Evolutionary conservation across 2,888 invertebrate genomes (phyloP), one percentile per base, ranked within the genome.

Genomic region (Lasioglossum pauxillum): DNA sequence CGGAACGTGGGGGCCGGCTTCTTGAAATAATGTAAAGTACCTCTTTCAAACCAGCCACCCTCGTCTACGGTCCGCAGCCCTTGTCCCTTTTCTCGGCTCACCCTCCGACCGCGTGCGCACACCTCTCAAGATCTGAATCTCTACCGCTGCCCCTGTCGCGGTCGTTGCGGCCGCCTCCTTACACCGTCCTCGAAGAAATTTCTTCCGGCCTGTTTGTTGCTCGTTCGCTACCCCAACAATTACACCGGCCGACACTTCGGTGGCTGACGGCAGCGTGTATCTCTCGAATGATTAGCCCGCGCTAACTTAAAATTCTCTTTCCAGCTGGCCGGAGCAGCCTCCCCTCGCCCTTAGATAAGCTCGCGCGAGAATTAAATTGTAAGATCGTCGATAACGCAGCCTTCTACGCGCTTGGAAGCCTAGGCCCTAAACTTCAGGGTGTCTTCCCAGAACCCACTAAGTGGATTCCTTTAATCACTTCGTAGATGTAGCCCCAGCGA

Each of bases 11-110:
- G 57, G 80, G 76, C 83, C 78, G 84, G 85, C 89, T 91, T 89
- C 91, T 91, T 90, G 88, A 91, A 92, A 91, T 91, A 92, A 91
- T 90, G 90, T 89, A 91, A 91, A 92, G 91, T 89, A 89, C 90
- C 89, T 86, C 89, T 91, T 91, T 90, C 88, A 87, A 86, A 78
- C 80, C 78, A 83, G 87, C 88, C 83, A 83, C 88, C 83, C 80
- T 90, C 89, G 86, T 84, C 87, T 78, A 78, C 83, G 71, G 67
- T 77, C 75, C 49, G 44, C 78, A 76, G 74, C 86, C 74, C 87
- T 83, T 80, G 77, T 83, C 85, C 73, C 84, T 75, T 87, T 77
- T 67, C 72, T 71, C 46, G 19, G 44, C 76, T 23, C 49, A 27
- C 78, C 77, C 78, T 82, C 78, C 53, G 72, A 64, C 77, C 83